Base-by-base conservation (phyloP, 1,140 invertebrate species). In the Eulimnadia texana region DNA sequence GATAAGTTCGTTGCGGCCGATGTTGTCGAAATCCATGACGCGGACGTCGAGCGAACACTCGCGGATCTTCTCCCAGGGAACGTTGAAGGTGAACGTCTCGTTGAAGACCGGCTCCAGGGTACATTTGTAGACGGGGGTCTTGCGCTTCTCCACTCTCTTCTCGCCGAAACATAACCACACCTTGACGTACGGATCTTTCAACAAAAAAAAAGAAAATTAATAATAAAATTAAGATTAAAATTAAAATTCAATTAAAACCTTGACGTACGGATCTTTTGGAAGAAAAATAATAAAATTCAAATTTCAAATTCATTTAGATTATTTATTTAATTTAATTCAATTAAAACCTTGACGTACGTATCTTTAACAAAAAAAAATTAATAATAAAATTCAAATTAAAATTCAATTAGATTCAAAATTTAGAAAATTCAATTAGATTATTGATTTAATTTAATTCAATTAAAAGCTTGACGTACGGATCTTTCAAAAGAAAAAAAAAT, bases 11-110 rank as follows among this genome's bases (percentile, higher is more conserved):
- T 94, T 93, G 52, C 90, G 76, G 24, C 90, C 90, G 62, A 94
- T 92, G 70, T 93, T 93, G 72, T 94, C 90, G 70, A 91, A 92
- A 72, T 94, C 91, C 88, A 94, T 93, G 22, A 94, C 90, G 77
- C 92, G 89, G 1, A 94, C 86, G 69, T 92, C 86, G 24, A 93
- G 77, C 16, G 89, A 91, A 67, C 90, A 93, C 72, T 94, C 90
- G 47, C 90, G 77, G 61, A 93, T 93, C 72, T 94, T 91, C 73
- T 95, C 91, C 88, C 89, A 92, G 1, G 91, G 90, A 28, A 93
- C 88, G 69, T 88, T 88, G 77, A 93, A 94, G 25, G 85, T 85
- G 74, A 94, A 94, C 3, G 86, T 84, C 72, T 94, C 90, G 75
- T 95, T 93, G 78, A 94, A 96, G 50, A 93, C 82, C 1, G 84